Conservation (phyloP, 2,113 vertebrate species). For the Ceuthmochares aereus region DNA sequence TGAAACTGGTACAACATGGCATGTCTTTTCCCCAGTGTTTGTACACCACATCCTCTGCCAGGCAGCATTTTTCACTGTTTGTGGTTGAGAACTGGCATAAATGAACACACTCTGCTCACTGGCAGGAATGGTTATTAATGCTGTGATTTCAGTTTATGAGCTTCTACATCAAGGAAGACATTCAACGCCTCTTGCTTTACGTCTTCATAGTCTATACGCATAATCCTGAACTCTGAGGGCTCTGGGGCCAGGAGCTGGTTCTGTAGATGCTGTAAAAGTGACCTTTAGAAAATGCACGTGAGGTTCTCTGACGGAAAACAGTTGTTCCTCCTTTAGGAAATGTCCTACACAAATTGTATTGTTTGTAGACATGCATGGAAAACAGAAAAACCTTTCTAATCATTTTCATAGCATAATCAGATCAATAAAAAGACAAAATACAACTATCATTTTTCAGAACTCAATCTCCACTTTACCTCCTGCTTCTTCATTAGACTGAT, state of each 20-base stretch:
- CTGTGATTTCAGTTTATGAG: constrained; percentile 70
- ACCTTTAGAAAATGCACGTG: neutral
- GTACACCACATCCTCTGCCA: constrained; percentile 70
- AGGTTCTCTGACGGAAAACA: neutral
- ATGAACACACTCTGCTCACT: constrained; percentile 19
- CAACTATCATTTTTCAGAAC: neutral
- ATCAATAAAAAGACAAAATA: neutral
- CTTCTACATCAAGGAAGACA: neutral
- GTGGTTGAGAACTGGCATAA: constrained; percentile 71
- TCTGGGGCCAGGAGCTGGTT: neutral
- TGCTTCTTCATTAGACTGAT: constrained; percentile 56
- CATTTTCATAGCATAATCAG: neutral
- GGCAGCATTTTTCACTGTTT: constrained; percentile 55
- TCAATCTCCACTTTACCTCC: constrained; percentile 68
- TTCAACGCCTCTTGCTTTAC: neutral
- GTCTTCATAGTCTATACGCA: neutral
- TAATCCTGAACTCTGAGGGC: neutral
- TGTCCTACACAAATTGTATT: neutral
- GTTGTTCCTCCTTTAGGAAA: neutral
- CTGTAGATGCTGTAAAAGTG: neutral
- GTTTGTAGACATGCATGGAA: neutral
- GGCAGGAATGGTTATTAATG: constrained; percentile 53
- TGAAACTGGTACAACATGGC: neutral
- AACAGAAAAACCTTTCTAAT: neutral
- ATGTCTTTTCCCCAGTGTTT: constrained; percentile 46